Percentiles rank a stretch among this genome's conserved stretches.
Evolutionary conservation across 1,140 invertebrate genomes (phyloP).

Genomic region (Triops cancriformis): DNA sequence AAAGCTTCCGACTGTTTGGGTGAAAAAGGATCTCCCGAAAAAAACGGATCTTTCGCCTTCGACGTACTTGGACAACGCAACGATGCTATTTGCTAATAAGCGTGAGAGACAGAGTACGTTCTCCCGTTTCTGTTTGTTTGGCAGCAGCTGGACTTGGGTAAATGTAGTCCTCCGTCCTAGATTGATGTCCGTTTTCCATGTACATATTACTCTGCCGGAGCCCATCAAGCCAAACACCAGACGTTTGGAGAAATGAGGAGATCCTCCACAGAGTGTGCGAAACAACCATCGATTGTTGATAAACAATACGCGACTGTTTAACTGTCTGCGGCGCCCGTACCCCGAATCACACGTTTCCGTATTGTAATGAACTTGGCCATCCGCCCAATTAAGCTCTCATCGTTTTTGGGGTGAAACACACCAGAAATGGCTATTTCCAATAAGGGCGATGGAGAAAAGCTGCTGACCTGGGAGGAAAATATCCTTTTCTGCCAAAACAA

Average conservation of each 20-base stretch:
- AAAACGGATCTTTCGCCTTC: no score
- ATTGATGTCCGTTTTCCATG: conserved; percentile 4
- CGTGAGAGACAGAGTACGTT: background rate
- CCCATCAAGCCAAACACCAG: background rate
- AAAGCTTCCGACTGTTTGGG: background rate
- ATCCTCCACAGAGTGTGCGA: background rate
- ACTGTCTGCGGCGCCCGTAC: background rate
- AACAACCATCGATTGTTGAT: background rate
- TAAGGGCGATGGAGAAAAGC: no score
- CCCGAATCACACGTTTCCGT: background rate
- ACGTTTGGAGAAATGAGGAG: background rate
- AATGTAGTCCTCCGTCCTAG: background rate
- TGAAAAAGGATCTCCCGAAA: background rate
- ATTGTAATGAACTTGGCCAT: background rate
- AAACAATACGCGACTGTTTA: background rate
- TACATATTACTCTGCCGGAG: background rate
- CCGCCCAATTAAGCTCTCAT: background rate
- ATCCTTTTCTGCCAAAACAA: no score
- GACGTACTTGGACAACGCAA: background rate
- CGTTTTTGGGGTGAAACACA: no score
- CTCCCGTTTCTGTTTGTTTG: background rate
- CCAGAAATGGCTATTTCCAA: no score
- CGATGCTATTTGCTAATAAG: background rate
- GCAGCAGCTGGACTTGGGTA: background rate
- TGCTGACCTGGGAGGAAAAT: no score